Percentiles rank a stretch among this genome's conserved stretches.
These are phyloP conservation scores for Periphyllus acericola DNA, from an alignment of 2,888 invertebrate genomes.

Conservation along the genomic window DNA sequence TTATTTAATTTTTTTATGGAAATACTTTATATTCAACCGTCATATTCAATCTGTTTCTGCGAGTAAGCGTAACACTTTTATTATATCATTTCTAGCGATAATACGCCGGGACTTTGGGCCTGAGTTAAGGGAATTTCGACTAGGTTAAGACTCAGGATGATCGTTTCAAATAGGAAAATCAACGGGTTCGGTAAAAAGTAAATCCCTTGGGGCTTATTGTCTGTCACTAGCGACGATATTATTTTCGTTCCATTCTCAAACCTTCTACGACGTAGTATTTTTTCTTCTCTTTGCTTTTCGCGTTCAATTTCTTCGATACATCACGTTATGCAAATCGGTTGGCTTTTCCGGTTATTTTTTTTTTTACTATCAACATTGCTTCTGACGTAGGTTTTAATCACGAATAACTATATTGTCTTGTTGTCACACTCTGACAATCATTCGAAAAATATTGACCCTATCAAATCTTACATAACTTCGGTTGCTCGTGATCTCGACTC, in stretches of 20 bases:
- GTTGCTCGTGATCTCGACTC: background rate
- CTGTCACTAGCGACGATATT: slow-evolving; percentile 1
- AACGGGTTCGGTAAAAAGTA: background rate
- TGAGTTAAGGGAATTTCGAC: background rate
- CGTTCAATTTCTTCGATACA: slow-evolving; percentile 11
- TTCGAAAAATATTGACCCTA: background rate
- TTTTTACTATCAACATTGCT: background rate
- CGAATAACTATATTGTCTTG: slow-evolving; percentile 6
- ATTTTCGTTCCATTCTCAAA: background rate
- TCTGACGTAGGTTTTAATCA: slow-evolving; percentile 28
- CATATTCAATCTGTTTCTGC: background rate
- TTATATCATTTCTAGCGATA: background rate
- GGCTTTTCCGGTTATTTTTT: background rate
- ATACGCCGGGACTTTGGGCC: background rate
- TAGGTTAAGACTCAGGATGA: background rate
- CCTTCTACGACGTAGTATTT: background rate
- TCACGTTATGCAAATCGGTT: slow-evolving; percentile 11
- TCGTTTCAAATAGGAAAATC: slow-evolving; percentile 21
- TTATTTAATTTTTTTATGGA: background rate
- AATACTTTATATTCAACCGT: background rate
- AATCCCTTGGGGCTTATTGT: background rate
- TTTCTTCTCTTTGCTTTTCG: background rate
- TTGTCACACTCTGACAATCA: background rate
- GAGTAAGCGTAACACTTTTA: background rate
- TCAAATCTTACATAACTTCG: background rate